A percentile compares a stretch with the other conserved stretches of the same genome.
Conservation (phyloP, 2,888 invertebrate species). For the Gonocerus acuteangulatus region DNA sequence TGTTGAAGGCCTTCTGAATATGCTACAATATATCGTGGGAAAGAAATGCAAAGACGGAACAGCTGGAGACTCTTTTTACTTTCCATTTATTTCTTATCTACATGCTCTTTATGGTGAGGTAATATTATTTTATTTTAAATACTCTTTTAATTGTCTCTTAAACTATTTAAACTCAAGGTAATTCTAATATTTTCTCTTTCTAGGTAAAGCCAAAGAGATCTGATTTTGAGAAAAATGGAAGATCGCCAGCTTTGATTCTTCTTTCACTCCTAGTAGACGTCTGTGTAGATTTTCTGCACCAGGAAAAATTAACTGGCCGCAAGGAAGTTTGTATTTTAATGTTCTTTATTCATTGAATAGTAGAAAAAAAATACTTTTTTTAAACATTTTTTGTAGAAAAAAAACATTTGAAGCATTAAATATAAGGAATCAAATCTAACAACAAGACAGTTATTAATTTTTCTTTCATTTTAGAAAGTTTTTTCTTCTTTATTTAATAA, state of each 20-base stretch:
- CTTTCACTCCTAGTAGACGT: slow-evolving; percentile 79
- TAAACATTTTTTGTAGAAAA: too few relatives aligned
- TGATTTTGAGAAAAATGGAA: slow-evolving; percentile 51
- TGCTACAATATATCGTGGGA: slow-evolving; percentile 54
- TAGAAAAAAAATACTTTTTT: too few relatives aligned
- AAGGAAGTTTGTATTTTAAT: slow-evolving; percentile 61
- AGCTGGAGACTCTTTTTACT: slow-evolving; percentile 53
- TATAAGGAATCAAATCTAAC: too few relatives aligned
- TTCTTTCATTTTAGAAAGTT: too few relatives aligned
- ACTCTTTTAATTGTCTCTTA: background rate
- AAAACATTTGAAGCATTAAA: too few relatives aligned
- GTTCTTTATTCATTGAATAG: too few relatives aligned
- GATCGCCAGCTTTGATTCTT: slow-evolving; percentile 64
- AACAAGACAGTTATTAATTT: too few relatives aligned
- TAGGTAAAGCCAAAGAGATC: slow-evolving; percentile 48
- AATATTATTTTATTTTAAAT: slow-evolving; percentile 25
- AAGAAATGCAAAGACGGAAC: slow-evolving; percentile 37
- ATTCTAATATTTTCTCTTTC: too few relatives aligned
- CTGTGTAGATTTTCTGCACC: slow-evolving; percentile 78
- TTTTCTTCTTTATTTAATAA: too few relatives aligned
- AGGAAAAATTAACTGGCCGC: slow-evolving; percentile 66
- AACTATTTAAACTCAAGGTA: too few relatives aligned
- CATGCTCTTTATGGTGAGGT: slow-evolving; percentile 80
- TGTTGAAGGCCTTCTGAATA: slow-evolving; percentile 79
- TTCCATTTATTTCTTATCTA: slow-evolving; percentile 79